These are phyloP conservation scores for Eudyptes chrysolophus DNA, from an alignment of 2,113 vertebrate species.

Conservation along the genomic window DNA sequence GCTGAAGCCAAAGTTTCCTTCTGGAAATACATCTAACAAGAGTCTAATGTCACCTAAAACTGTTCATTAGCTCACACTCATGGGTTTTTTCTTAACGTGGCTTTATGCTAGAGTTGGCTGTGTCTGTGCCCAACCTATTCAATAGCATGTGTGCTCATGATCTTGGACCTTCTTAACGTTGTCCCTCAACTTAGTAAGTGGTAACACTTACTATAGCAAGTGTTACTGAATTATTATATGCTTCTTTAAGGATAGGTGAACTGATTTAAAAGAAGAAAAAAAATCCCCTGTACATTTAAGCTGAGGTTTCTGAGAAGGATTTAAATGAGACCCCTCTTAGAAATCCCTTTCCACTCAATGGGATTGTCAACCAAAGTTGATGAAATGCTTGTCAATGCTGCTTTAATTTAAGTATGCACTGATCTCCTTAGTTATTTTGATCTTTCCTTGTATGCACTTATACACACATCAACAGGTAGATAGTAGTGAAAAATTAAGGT, in stretches of 20 bases:
- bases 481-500: not conserved
- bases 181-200: not conserved
- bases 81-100: not conserved
- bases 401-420: not conserved
- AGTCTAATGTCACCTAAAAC: not conserved
- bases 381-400: not conserved
- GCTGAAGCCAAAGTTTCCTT: not conserved
- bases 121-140: not conserved
- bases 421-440: not conserved
- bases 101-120: not conserved
- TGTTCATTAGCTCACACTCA: not conserved
- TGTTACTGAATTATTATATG: not conserved
- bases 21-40: not conserved
- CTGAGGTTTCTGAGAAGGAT: not conserved
- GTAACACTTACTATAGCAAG: not conserved
- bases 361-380: not conserved
- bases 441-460: not conserved
- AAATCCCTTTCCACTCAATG: not conserved
- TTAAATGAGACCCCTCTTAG: not conserved
- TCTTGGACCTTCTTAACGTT: not conserved
- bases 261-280: slow-evolving; percentile 33
- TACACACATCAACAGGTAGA: not conserved
- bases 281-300: not conserved
- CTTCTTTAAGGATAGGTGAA: not conserved
- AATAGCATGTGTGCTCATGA: not conserved